Evolutionary conservation across 2,797 vertebrate species (phyloP), one percentile per base, ranked within the genome.

Genomic region (Eulemur rubriventer): DNA sequence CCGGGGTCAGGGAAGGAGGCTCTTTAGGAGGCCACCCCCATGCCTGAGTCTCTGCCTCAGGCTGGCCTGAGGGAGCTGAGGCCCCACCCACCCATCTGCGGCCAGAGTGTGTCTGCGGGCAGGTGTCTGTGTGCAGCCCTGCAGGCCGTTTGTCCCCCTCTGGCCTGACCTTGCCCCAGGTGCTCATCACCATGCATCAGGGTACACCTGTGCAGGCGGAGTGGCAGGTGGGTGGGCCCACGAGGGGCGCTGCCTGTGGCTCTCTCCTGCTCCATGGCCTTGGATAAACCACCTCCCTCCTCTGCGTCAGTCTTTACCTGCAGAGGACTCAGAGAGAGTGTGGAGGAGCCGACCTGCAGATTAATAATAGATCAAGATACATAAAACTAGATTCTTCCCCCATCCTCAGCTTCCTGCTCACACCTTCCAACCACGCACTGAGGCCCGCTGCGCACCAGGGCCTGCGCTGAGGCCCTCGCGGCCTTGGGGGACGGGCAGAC

Each of bases 361-460:
- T 75, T 61, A 41, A 81, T 61, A 41, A 81, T 35, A 72, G 73
- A 16, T 81, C n/a, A 7, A 30, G 8, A 14, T 28, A 4, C 30
- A 4, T 57, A 55, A 48, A 89, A 38, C 43, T 87, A 9, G 63
- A 55, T 43, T 65, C n/a, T 55, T 50, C 52, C 38, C 6, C 73
- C 20, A 1, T 48, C 76, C 20, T 67, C 4, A 18, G 20, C 91
- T 65, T 93, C 35, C 55, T 52, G 2, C 46, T 63, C 13, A 48
- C 6, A n/a, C 28, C 46, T 24, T 61, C n/a, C 22, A 50, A 0
- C 50, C 18, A 1, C 7, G 2, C 30, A 5, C n/a, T 0, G 22
- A 18, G 75, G 72, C 72, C 38, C 24, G 8, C 52, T 63, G 78
- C 38, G 14, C 3, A 3, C 26, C 22, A 30, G 78, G 65, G 43